Evolutionary conservation across 2,797 vertebrate genomes (phyloP), one percentile per base, ranked within the genome.

Genomic region (Alcedo quadribrachys): DNA sequence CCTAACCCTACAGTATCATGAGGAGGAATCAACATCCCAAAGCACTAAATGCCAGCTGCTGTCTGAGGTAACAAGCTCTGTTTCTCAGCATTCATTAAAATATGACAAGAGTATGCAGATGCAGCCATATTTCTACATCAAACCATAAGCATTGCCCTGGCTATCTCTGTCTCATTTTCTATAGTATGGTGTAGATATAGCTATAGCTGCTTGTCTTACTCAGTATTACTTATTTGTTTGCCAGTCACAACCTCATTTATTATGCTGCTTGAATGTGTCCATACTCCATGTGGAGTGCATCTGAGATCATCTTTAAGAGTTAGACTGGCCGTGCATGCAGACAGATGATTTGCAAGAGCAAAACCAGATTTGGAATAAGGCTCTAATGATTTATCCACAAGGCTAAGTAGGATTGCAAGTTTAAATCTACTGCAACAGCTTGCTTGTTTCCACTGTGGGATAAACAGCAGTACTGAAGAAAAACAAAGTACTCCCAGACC

Each of bases 341-440:
- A 37, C 3, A 50, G 50, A 81, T 85, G 78, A 92, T 77, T 81
- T 90, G 69, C 78, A 88, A 32, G 42, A 55, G 57, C 58, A 79
- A 70, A 93, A 48, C 30, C 43, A 85, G 42, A 12, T 65, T 75
- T 91, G 76, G 85, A 88, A 62, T 15, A 53, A 50, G 68, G 35
- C 40, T 19, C 21, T 90, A 45, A 91, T 82, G 62, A 90, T 92
- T 92, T 92, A 90, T 89, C 91, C 61, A 69, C 80, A 75, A 91
- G 32, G 46, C 32, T 62, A 65, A 75, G 81, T 42, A 86, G 77
- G 68, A 91, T 1, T 89, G 61, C 25, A 92, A 66, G 43, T 57
- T 94, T 87, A 80, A 92, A 91, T 91, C 81, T 90, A 71, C 54
- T 50, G 61, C 91, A 89, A 42, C 81, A 89, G 50, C 83, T 81